Evolutionary conservation across 2,113 vertebrate species (phyloP).

Genomic region (Probosciger aterrimus): DNA sequence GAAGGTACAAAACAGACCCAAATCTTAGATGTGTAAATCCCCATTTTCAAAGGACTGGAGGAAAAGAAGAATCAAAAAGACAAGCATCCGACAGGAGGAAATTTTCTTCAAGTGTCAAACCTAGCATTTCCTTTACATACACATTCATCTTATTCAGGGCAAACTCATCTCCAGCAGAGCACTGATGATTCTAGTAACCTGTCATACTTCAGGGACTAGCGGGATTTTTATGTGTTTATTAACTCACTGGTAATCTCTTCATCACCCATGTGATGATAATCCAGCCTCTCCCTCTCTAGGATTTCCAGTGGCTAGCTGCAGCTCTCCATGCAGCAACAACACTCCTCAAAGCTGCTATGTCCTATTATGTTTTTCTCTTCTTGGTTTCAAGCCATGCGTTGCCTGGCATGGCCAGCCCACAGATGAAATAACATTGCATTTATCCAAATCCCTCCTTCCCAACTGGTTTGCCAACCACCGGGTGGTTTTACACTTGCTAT

Average conservation of each 20-base stretch:
- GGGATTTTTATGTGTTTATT: not conserved
- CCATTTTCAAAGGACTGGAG: not conserved
- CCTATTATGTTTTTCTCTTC: not conserved
- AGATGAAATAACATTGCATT: not conserved
- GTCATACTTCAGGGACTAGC: not conserved
- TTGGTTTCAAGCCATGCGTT: not conserved
- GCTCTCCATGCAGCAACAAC: not conserved
- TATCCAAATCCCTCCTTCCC: not conserved
- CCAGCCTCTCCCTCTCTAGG: not conserved
- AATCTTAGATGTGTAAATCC: not conserved
- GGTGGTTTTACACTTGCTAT: not conserved
- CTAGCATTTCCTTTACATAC: not conserved
- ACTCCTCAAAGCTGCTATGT: not conserved
- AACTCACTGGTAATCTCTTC: not conserved
- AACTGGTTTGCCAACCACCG: accelerated
- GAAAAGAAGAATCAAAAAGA: not conserved
- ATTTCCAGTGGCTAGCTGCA: not conserved
- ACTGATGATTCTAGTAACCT: not conserved
- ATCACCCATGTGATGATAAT: not conserved
- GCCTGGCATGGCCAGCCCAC: not conserved
- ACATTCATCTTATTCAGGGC: not conserved
- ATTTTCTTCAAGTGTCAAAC: not conserved
- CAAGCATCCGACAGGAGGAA: not conserved
- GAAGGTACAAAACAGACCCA: not conserved
- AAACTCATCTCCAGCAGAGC: not conserved